Percentiles rank a stretch among this genome's conserved stretches.
phyloP scores from a whole-genome alignment of 2,797 vertebrate genomes.

The Falco concolor region DNA sequence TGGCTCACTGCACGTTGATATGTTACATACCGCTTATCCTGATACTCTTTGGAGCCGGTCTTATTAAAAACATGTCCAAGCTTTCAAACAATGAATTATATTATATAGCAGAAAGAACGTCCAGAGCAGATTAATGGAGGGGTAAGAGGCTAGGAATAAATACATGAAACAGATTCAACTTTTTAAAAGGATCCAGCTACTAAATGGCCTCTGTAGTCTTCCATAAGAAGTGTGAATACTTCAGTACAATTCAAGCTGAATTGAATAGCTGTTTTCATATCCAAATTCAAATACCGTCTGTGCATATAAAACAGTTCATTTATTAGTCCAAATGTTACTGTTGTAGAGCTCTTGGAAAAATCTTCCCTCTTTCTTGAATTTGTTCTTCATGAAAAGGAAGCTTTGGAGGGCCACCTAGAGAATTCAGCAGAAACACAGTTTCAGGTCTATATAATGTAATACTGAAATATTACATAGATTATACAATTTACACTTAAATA shows the following conservation, averaged over 20 bases:
- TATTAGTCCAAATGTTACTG: constrained; percentile 72
- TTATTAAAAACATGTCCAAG: constrained; percentile 21
- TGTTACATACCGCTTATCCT: not conserved
- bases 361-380: constrained; percentile 56
- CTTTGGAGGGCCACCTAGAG: constrained; percentile 55
- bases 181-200: constrained; percentile 69
- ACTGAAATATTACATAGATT: constrained; percentile 18
- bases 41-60: not conserved
- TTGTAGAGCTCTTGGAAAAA: constrained; percentile 70
- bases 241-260: constrained; percentile 72
- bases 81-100: constrained; percentile 37
- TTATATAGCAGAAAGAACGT: constrained; percentile 41
- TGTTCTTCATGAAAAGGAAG: constrained; percentile 59
- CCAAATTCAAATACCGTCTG: constrained; percentile 75
- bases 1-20: not conserved
- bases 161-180: constrained; percentile 62
- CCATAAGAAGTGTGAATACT: constrained; percentile 75
- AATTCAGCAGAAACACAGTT: constrained; percentile 41
- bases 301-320: constrained; percentile 70
- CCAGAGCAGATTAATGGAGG: constrained; percentile 47
- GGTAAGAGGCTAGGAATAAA: constrained; percentile 60
- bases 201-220: constrained; percentile 71
- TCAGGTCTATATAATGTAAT: not conserved
- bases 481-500: constrained; percentile 29
- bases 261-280: constrained; percentile 67